Conservation (phyloP, 1,140 invertebrate genomes). For the Mercenaria mercenaria region DNA sequence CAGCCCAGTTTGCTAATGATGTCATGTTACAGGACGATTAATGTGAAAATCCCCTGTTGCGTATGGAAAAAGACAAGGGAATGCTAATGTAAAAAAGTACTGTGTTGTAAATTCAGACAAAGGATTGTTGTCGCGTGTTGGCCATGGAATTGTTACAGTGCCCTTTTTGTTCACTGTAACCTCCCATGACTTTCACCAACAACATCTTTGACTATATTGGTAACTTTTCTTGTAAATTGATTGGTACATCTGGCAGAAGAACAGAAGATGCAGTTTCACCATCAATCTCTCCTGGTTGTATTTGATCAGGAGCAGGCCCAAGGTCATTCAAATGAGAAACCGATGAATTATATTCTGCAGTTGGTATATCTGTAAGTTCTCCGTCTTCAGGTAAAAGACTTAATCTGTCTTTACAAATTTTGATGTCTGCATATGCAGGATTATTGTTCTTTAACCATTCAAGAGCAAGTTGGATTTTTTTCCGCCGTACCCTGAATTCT, state of each 20-base stretch:
- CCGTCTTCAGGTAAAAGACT: no score
- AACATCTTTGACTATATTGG: not conserved
- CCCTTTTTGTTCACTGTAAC: not conserved
- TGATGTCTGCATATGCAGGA: conserved; percentile 56
- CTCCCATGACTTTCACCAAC: not conserved
- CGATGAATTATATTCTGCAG: not conserved
- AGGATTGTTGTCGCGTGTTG: not conserved
- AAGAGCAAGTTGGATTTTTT: conserved; percentile 55
- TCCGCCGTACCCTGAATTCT: conserved; percentile 46
- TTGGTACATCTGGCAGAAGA: not conserved
- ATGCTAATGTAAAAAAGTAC: conserved; percentile 40
- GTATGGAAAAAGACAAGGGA: conserved; percentile 33
- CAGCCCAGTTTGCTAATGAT: not conserved
- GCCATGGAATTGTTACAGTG: conserved; percentile 24
- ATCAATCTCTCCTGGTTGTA: not conserved
- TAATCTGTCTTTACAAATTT: not conserved
- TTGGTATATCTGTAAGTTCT: not conserved
- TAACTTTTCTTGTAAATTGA: not conserved
- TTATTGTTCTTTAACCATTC: conserved; percentile 64
- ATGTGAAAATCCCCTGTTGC: not conserved
- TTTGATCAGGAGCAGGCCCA: not conserved
- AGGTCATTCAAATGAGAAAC: not conserved
- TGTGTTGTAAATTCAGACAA: conserved; percentile 51
- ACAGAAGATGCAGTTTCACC: not conserved
- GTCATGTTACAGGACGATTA: not conserved